Evolutionary conservation across 2,888 invertebrate genomes (phyloP).

Genomic region (Drosophila dives): DNA sequence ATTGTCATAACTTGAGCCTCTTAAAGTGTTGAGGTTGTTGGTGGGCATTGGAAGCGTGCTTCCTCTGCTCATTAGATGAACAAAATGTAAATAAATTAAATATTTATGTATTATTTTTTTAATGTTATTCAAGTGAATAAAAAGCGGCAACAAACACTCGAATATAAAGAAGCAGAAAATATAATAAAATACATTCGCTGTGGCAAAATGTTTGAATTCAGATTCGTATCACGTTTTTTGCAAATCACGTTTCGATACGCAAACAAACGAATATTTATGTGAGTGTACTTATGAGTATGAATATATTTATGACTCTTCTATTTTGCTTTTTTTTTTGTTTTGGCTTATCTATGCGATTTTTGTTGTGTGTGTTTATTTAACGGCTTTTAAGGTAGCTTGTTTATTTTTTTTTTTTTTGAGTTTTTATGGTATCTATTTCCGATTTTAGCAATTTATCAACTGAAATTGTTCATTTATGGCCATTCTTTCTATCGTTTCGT

Average conservation of each 20-base stretch:
- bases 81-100: conserved; percentile 44
- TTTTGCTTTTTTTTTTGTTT: not conserved
- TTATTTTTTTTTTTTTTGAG: conserved; percentile 1
- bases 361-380: conserved; percentile 29
- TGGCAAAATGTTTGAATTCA: conserved; percentile 39
- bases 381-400: conserved; percentile 15
- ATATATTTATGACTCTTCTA: conserved; percentile 13
- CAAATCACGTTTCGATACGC: conserved; percentile 69
- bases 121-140: conserved; percentile 32
- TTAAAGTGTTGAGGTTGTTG: not conserved
- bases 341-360: conserved; percentile 28
- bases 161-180: conserved; percentile 30
- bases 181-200: conserved; percentile 3
- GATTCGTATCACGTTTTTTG: conserved; percentile 74
- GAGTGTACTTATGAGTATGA: conserved; percentile 35
- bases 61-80: conserved; percentile 22
- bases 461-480: conserved; percentile 14
- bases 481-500: not conserved
- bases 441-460: conserved; percentile 3
- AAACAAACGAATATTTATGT: conserved; percentile 44
- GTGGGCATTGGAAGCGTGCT: not conserved
- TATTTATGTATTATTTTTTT: conserved; percentile 7
- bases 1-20: not conserved
- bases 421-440: not conserved
- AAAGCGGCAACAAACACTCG: conserved; percentile 21